A percentile compares a stretch with the other conserved stretches of the same genome.
Evolutionary conservation across 2,888 invertebrate species (phyloP).

Genomic region (Apodemia duryi): DNA sequence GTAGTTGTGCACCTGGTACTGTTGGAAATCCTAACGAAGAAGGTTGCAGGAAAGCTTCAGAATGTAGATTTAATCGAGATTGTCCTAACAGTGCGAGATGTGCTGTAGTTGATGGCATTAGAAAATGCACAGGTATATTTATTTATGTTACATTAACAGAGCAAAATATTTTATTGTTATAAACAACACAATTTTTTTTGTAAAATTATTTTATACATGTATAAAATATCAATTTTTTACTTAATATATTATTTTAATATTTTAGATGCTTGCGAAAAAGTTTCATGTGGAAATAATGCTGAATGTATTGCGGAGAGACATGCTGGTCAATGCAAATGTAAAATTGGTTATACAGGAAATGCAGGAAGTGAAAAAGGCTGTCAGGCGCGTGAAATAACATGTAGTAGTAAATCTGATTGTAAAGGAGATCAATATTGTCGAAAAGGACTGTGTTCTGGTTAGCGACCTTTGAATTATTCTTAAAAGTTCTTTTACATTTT

Average conservation of each 20-base stretch:
- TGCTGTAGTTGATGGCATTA: conserved; percentile 82
- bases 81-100: conserved; percentile 91
- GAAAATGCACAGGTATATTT: conserved; percentile 85
- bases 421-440: conserved; percentile 89
- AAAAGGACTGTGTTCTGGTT: conserved; percentile 89
- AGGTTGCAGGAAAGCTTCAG: conserved; percentile 89
- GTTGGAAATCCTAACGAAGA: conserved; percentile 92
- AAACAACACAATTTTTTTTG: no score
- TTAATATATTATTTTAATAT: conserved; percentile 23
- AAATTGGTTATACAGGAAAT: conserved; percentile 87
- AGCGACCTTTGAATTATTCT: conserved; percentile 11
- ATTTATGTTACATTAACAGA: no score
- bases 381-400: conserved; percentile 85
- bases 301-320: conserved; percentile 90
- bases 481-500: not conserved
- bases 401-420: conserved; percentile 86
- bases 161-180: no score
- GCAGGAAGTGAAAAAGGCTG: conserved; percentile 87
- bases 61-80: conserved; percentile 88
- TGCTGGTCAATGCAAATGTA: conserved; percentile 87
- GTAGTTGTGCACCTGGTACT: conserved; percentile 87
- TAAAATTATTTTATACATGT: not conserved
- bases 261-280: conserved; percentile 87
- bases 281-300: conserved; percentile 89
- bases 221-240: not conserved